Evolutionary conservation across 1,140 invertebrate genomes (phyloP).

Genomic region (Pinna nobilis): DNA sequence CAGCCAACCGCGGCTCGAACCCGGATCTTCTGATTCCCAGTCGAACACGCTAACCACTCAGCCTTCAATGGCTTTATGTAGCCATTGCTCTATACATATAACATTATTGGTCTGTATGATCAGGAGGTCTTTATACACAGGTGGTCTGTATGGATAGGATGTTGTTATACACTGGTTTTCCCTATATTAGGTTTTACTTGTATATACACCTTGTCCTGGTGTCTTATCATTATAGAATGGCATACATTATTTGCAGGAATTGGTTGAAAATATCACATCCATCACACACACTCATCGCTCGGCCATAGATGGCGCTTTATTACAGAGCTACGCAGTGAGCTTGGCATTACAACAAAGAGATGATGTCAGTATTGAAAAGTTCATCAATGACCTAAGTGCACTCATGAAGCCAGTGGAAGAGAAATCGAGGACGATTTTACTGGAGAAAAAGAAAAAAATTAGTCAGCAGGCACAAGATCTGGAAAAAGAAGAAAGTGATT

Average conservation of each 20-base stretch:
- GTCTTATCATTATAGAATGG: background rate
- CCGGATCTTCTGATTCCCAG: too few relatives aligned
- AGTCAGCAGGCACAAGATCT: constrained; percentile 15
- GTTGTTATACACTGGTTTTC: too few relatives aligned
- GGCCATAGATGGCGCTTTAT: constrained; percentile 78
- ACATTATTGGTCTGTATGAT: too few relatives aligned
- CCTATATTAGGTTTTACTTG: too few relatives aligned
- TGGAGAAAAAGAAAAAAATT: background rate
- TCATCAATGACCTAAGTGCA: constrained; percentile 78
- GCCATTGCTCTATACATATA: too few relatives aligned
- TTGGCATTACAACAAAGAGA: constrained; percentile 64
- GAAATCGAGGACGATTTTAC: constrained; percentile 51
- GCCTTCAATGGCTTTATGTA: too few relatives aligned
- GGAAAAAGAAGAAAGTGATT: background rate
- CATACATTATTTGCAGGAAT: constrained; percentile 42
- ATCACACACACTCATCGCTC: constrained; percentile 20
- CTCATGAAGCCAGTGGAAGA: constrained; percentile 80
- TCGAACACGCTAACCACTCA: too few relatives aligned
- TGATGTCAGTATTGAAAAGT: constrained; percentile 71
- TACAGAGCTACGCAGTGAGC: constrained; percentile 75
- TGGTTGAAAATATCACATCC: constrained; percentile 52
- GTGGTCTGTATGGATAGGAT: too few relatives aligned
- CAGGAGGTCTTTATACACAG: too few relatives aligned
- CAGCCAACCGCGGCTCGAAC: too few relatives aligned
- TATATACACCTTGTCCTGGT: too few relatives aligned